A percentile compares a stretch with the other conserved stretches of the same genome.
These are phyloP conservation scores for Microtus obscurus DNA, from an alignment of 2,797 vertebrate species.

Conservation along the genomic window DNA sequence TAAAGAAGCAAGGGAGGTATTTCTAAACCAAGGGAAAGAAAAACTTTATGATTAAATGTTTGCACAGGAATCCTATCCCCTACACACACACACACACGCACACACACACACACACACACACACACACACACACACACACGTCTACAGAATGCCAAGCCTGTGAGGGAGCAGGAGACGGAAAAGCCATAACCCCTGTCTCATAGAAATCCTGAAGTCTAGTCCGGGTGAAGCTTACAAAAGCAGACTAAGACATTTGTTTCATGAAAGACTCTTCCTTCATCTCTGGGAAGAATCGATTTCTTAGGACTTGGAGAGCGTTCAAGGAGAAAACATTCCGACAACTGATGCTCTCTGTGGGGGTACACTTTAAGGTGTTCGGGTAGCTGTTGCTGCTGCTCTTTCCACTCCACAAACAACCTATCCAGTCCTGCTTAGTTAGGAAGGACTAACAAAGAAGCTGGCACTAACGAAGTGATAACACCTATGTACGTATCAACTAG, in stretches of 20 bases:
- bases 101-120: not conserved
- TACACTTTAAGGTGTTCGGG: not conserved
- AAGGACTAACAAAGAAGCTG: not conserved
- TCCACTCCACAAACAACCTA: not conserved
- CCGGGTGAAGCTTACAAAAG: not conserved
- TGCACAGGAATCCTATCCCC: not conserved
- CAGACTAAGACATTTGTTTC: not conserved
- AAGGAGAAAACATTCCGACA: not conserved
- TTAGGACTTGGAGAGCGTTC: not conserved
- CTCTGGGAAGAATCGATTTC: not conserved
- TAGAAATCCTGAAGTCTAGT: not conserved
- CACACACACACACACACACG: fast-evolving
- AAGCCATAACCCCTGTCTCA: not conserved
- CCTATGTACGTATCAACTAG: not conserved
- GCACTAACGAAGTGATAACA: not conserved
- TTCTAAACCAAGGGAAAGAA: not conserved
- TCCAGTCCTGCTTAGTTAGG: not conserved
- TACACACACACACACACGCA: not conserved
- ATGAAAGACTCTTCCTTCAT: not conserved
- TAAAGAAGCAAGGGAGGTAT: not conserved
- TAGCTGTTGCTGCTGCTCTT: not conserved
- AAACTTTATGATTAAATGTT: not conserved
- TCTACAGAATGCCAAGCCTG: too few relatives aligned
- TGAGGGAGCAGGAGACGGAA: not conserved
- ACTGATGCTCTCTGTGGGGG: not conserved